Evolutionary conservation across 1,140 invertebrate species (phyloP).

Genomic region (Zaprionus capensis): DNA sequence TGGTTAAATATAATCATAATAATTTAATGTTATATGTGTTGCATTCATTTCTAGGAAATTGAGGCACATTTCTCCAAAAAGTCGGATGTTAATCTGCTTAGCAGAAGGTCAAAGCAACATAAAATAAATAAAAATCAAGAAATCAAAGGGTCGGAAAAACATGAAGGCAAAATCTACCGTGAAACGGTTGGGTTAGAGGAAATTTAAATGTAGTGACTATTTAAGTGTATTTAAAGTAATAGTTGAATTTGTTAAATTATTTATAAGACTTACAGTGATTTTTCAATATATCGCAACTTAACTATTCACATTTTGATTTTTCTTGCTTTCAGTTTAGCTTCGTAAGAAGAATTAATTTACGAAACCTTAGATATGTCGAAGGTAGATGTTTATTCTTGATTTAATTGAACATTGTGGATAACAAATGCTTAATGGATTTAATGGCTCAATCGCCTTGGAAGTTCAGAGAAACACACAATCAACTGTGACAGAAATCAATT

Average conservation of each 20-base stretch:
- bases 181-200: background rate
- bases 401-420: background rate
- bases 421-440: slow-evolving; percentile 1
- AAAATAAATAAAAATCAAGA: background rate
- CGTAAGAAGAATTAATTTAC: no score
- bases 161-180: background rate
- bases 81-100: background rate
- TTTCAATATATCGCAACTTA: no score
- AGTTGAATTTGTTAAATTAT: background rate
- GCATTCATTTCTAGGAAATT: slow-evolving; percentile 6
- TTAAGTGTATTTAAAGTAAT: background rate
- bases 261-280: background rate
- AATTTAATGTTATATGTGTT: background rate
- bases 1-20: background rate
- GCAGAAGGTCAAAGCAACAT: background rate
- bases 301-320: no score
- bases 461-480: slow-evolving; percentile 9
- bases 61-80: slow-evolving; percentile 27
- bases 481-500: slow-evolving; percentile 45
- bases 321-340: no score
- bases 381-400: no score
- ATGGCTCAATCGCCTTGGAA: background rate
- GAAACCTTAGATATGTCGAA: no score
- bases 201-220: background rate
- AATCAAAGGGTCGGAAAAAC: background rate